Evolutionary conservation across 2,888 invertebrate genomes (phyloP).

Genomic region (Augiades crinisus): DNA sequence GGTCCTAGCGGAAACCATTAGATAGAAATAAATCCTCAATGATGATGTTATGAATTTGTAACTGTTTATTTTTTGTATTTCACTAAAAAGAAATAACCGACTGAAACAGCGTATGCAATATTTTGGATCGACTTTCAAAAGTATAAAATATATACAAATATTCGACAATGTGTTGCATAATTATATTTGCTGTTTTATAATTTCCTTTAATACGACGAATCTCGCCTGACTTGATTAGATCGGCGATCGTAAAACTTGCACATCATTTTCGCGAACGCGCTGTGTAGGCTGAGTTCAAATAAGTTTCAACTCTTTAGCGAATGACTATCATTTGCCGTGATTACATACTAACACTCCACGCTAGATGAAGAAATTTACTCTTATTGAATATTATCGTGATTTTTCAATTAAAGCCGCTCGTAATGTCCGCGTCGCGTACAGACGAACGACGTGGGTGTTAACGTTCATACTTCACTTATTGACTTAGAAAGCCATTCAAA

Average conservation of each 20-base stretch:
- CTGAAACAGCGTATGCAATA: too few relatives aligned
- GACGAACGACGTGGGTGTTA: slow-evolving; percentile 21
- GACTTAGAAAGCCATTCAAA: slow-evolving; percentile 27
- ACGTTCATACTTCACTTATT: slow-evolving; percentile 21
- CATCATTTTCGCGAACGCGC: slow-evolving; percentile 27
- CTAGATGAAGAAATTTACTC: slow-evolving; percentile 70
- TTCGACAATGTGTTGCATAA: too few relatives aligned
- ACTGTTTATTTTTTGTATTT: too few relatives aligned
- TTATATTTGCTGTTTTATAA: too few relatives aligned
- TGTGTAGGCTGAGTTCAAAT: slow-evolving; percentile 34
- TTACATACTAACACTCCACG: slow-evolving; percentile 56
- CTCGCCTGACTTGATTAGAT: too few relatives aligned
- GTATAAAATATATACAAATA: too few relatives aligned
- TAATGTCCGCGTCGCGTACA: neutral
- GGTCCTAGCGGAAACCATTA: too few relatives aligned
- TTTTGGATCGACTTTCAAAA: too few relatives aligned
- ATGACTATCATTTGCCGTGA: slow-evolving; percentile 62
- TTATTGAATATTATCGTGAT: slow-evolving; percentile 42
- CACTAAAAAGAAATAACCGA: too few relatives aligned
- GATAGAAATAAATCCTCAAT: too few relatives aligned
- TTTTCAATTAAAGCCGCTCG: slow-evolving; percentile 23
- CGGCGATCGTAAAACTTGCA: slow-evolving; percentile 1
- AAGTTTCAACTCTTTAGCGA: slow-evolving; percentile 41
- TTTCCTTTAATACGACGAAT: too few relatives aligned
- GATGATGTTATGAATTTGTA: too few relatives aligned